A percentile compares a stretch with the other conserved stretches of the same genome.
Evolutionary conservation across 2,113 vertebrate genomes (phyloP).

Genomic region (Ptyas mucosa): DNA sequence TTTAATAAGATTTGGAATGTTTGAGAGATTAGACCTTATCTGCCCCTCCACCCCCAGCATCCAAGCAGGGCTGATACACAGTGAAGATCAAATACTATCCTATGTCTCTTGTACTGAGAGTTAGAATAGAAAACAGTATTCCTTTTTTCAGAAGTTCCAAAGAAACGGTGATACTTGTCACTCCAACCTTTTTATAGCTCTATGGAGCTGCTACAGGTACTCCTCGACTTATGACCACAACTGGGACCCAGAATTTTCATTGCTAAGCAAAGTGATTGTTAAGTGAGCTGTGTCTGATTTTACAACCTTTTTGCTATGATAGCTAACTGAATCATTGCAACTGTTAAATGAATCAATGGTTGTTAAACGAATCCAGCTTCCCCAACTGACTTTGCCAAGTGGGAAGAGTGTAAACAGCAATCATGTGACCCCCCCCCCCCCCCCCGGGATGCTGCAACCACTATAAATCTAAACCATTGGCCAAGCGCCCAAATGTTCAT

Average conservation of each 20-base stretch:
- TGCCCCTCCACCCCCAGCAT: neutral
- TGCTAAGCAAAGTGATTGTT: neutral
- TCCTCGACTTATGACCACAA: neutral
- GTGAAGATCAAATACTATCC: neutral
- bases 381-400: neutral
- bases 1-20: slow-evolving; percentile 36
- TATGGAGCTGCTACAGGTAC: neutral
- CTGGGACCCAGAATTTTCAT: neutral
- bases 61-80: neutral
- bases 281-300: neutral
- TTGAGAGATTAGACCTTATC: slow-evolving; percentile 14
- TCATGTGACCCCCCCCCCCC: neutral
- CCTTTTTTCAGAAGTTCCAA: neutral
- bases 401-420: neutral
- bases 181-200: neutral
- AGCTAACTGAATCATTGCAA: neutral
- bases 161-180: neutral
- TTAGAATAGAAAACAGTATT: neutral
- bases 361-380: neutral
- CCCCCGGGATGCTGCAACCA: neutral
- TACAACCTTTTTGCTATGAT: neutral
- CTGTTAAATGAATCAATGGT: neutral
- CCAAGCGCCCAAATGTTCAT: neutral
- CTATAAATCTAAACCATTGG: neutral
- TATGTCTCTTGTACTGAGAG: neutral